phyloP scores from a whole-genome alignment of 2,888 invertebrate species.

The Leuctra nigra region DNA sequence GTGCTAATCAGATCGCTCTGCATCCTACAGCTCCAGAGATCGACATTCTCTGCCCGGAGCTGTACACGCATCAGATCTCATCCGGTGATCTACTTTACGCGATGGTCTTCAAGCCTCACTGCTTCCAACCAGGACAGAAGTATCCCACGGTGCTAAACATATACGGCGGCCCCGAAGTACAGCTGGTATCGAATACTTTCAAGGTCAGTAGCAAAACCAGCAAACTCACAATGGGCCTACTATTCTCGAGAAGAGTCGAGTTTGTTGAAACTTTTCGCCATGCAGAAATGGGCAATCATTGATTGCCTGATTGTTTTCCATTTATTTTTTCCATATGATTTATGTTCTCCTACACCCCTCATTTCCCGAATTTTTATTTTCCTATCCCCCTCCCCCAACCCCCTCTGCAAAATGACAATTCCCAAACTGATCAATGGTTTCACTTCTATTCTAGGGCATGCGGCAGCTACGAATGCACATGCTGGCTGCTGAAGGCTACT shows the following conservation, averaged over 20 bases:
- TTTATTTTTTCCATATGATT: too few species aligned
- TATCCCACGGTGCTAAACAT: constrained; percentile 95
- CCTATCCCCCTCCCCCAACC: too few species aligned
- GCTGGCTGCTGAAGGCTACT: constrained; percentile 92
- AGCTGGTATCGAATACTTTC: constrained; percentile 92
- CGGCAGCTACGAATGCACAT: constrained; percentile 90
- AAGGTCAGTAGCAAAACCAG: constrained; percentile 71
- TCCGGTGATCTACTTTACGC: constrained; percentile 71
- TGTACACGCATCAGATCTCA: constrained; percentile 61
- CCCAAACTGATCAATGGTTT: too few species aligned
- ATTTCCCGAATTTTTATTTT: too few species aligned
- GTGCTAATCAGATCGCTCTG: background rate
- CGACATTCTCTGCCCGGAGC: constrained; percentile 60
- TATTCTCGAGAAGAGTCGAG: background rate
- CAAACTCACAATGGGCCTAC: too few species aligned
- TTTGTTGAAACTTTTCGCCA: too few species aligned
- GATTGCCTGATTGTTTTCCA: too few species aligned
- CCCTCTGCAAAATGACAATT: too few species aligned
- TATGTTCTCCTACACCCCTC: too few species aligned
- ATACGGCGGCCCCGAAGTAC: constrained; percentile 98
- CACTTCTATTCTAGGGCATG: constrained; percentile 66
- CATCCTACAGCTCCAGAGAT: constrained; percentile 40
- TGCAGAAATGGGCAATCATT: too few species aligned
- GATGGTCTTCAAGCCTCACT: constrained; percentile 83
- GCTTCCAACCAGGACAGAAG: constrained; percentile 54